Conservation (phyloP, 1,140 invertebrate genomes). For the Ips nitidus region DNA sequence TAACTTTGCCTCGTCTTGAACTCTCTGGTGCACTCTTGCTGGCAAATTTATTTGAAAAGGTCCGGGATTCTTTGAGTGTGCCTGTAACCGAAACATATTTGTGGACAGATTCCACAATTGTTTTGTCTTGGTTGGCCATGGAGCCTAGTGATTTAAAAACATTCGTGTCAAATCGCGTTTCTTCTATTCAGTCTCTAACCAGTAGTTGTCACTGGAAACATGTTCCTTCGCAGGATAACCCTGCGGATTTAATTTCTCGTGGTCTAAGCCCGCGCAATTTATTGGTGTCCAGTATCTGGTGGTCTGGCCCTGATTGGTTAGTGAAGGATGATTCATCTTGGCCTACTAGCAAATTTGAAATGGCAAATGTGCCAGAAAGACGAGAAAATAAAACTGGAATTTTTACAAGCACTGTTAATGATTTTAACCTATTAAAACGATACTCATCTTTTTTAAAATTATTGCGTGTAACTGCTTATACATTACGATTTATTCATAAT, state of each 20-base stretch:
- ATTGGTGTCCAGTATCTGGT: conserved; percentile 22
- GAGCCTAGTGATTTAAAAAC: conserved; percentile 29
- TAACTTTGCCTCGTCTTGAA: too few relatives aligned
- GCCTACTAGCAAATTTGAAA: neutral
- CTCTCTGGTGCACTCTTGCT: too few relatives aligned
- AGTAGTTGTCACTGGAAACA: conserved; percentile 45
- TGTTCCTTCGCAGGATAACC: conserved; percentile 36
- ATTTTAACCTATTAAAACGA: neutral
- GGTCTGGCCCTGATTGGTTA: conserved; percentile 16
- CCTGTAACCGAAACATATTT: conserved; percentile 6
- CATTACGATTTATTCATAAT: neutral
- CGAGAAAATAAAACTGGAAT: neutral
- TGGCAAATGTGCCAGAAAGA: too few relatives aligned
- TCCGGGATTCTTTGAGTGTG: neutral
- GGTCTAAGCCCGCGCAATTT: conserved; percentile 42
- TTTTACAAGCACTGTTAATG: neutral
- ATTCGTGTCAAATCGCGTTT: conserved; percentile 28
- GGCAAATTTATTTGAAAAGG: too few relatives aligned
- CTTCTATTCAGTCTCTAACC: conserved; percentile 40
- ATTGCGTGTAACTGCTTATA: conserved; percentile 1
- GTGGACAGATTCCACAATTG: conserved; percentile 39
- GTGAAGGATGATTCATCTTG: neutral
- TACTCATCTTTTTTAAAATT: neutral
- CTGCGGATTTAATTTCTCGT: conserved; percentile 32
- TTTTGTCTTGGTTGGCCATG: conserved; percentile 30